These are phyloP conservation scores for Zapornia atra DNA, from an alignment of 2,113 vertebrate genomes.

Conservation along the genomic window DNA sequence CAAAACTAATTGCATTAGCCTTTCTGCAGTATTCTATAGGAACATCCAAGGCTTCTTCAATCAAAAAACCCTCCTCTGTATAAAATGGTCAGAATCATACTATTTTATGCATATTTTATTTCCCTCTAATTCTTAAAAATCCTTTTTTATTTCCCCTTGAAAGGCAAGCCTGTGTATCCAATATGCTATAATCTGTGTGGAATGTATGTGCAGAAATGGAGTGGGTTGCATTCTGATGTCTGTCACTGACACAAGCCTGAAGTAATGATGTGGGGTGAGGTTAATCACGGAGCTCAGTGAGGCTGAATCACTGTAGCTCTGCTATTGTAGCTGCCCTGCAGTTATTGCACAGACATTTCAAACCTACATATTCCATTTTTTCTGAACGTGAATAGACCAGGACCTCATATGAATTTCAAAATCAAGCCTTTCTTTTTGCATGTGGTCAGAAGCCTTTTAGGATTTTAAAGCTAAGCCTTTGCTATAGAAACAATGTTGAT, in stretches of 20 bases:
- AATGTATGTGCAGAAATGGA: background rate
- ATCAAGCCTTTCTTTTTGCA: background rate
- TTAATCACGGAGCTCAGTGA: background rate
- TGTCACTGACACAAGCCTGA: background rate
- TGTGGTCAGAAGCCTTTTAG: background rate
- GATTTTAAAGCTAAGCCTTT: background rate
- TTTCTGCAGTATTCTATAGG: background rate
- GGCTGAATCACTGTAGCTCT: background rate
- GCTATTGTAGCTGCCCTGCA: background rate
- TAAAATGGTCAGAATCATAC: background rate
- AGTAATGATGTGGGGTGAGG: background rate
- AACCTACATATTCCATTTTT: background rate
- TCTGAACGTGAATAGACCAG: background rate
- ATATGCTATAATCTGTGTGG: background rate
- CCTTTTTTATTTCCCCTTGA: background rate
- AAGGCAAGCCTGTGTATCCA: background rate
- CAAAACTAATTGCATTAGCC: background rate
- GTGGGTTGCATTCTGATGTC: background rate
- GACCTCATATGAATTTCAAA: constrained; percentile 18
- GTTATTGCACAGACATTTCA: background rate
- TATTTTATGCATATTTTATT: background rate
- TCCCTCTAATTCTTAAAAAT: background rate
- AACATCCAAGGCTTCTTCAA: background rate
- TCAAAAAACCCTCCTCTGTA: background rate
- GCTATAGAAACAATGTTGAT: background rate